These are phyloP conservation scores for Phortica variegata DNA, from an alignment of 1,140 invertebrate genomes.

Conservation along the genomic window DNA sequence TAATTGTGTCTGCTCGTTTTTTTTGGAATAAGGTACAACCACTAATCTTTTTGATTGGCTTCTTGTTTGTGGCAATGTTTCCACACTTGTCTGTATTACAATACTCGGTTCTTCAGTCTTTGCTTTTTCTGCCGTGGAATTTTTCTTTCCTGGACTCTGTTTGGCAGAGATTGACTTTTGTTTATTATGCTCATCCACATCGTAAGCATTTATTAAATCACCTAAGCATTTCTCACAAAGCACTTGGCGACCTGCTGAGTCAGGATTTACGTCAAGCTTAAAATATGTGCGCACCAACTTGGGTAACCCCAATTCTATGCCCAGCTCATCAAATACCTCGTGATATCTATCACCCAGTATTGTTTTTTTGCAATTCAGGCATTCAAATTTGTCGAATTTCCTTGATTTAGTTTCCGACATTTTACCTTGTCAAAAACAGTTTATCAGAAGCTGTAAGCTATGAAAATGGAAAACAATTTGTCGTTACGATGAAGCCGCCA, in stretches of 20 bases:
- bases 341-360: slow-evolving; percentile 34
- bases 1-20: neutral
- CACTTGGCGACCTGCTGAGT: slow-evolving; percentile 15
- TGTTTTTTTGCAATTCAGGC: slow-evolving; percentile 40
- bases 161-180: slow-evolving; percentile 1
- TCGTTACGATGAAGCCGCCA: no score
- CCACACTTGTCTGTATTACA: neutral
- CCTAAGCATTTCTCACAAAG: slow-evolving; percentile 38
- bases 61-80: neutral
- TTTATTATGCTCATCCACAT: slow-evolving; percentile 39
- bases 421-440: slow-evolving; percentile 37
- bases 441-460: neutral
- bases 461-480: no score
- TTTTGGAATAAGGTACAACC: neutral
- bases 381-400: slow-evolving; percentile 17
- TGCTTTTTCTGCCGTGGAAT: neutral
- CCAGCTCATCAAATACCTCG: slow-evolving; percentile 44
- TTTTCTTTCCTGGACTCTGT: neutral
- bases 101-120: neutral
- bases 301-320: slow-evolving; percentile 33
- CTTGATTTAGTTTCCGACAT: slow-evolving; percentile 39
- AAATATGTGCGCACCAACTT: slow-evolving; percentile 31
- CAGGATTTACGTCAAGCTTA: slow-evolving; percentile 20
- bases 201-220: slow-evolving; percentile 33
- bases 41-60: neutral